Evolutionary conservation across 2,113 vertebrate species (phyloP).

Genomic region (Planiliza haematocheilus): DNA sequence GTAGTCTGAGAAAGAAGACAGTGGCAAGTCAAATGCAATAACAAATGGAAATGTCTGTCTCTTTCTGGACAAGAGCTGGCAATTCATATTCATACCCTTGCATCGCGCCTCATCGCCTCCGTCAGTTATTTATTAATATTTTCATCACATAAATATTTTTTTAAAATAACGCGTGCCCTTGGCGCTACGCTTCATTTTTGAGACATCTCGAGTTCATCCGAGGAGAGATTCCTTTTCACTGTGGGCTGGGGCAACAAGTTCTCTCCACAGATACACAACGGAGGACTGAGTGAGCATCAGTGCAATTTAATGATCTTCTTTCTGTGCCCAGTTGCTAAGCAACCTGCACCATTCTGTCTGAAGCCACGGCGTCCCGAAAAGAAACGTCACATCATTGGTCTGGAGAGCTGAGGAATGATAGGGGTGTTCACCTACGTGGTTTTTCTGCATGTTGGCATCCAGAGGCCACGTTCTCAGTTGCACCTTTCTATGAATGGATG

Average conservation of each 20-base stretch:
- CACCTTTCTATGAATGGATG: neutral
- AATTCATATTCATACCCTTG: neutral
- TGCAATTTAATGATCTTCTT: conserved; percentile 78
- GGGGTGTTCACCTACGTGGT: too few species aligned
- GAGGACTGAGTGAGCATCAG: conserved; percentile 69
- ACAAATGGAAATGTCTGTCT: neutral
- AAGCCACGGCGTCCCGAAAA: conserved; percentile 71
- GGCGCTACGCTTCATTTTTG: neutral
- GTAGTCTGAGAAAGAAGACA: neutral
- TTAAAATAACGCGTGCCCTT: neutral
- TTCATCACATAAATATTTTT: neutral
- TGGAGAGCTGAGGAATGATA: conserved; percentile 57
- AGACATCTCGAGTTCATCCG: neutral
- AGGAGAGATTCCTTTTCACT: conserved; percentile 20
- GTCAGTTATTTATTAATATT: neutral
- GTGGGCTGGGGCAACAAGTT: conserved; percentile 65
- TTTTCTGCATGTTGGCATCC: neutral
- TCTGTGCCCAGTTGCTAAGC: conserved; percentile 83
- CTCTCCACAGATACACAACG: conserved; percentile 55
- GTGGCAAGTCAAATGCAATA: neutral
- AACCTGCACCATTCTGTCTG: conserved; percentile 74
- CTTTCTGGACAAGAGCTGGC: neutral
- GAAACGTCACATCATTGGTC: conserved; percentile 66
- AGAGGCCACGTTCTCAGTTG: neutral
- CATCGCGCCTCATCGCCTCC: neutral